Percentiles rank a stretch among this genome's conserved stretches.
phyloP scores from a whole-genome alignment of 2,113 vertebrate genomes.

The Melanostigma gelatinosum region DNA sequence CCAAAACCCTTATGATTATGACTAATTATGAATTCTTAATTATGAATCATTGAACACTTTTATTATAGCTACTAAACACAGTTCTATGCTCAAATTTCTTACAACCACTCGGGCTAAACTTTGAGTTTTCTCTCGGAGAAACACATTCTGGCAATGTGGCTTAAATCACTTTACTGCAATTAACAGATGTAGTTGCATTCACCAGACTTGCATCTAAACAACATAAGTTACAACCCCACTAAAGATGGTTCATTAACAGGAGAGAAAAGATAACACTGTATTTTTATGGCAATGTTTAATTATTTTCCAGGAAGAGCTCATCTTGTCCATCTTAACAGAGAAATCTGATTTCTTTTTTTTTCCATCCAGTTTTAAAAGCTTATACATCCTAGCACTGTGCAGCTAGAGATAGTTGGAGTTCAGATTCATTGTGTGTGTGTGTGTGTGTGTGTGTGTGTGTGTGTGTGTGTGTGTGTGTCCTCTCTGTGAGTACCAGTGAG shows the following conservation, averaged over 20 bases:
- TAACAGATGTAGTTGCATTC: conserved; percentile 4
- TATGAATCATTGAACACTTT: too few relatives aligned
- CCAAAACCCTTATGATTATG: too few relatives aligned
- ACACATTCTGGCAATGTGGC: conserved; percentile 2
- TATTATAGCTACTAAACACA: too few relatives aligned
- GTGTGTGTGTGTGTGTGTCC: not conserved
- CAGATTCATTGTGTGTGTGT: not conserved
- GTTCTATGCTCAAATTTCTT: too few relatives aligned
- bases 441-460: not conserved
- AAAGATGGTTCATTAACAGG: conserved; percentile 4
- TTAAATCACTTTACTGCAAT: conserved; percentile 3
- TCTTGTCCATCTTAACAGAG: not conserved
- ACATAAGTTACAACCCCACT: not conserved
- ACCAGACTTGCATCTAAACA: not conserved
- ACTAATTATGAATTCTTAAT: too few relatives aligned
- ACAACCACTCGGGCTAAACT: conserved; percentile 18
- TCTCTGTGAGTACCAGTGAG: conserved; percentile 10
- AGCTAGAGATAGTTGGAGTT: conserved; percentile 14
- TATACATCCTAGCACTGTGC: conserved; percentile 5
- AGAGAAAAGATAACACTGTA: not conserved
- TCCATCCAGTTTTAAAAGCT: not conserved
- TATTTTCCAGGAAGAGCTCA: not conserved
- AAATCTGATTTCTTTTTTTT: not conserved
- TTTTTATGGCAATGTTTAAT: not conserved
- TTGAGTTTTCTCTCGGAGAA: conserved; percentile 24